These are phyloP conservation scores for Pongo abelii DNA, from an alignment of 2,113 vertebrate genomes.

Conservation along the genomic window DNA sequence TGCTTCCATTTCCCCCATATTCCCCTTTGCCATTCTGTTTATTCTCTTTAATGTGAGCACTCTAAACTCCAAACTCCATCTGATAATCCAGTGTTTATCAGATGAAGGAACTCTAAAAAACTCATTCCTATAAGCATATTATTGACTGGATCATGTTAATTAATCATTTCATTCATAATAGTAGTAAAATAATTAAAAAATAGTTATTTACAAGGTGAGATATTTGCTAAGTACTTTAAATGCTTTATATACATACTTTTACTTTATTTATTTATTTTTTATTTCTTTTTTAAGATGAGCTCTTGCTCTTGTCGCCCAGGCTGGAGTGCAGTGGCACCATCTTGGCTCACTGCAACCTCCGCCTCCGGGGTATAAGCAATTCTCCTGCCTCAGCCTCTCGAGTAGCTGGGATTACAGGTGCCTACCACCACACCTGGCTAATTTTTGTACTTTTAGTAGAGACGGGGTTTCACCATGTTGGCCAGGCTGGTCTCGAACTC, in stretches of 20 bases:
- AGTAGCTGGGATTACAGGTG: too few relatives aligned
- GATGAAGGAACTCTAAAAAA: neutral
- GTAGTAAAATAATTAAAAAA: neutral
- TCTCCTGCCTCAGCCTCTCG: too few relatives aligned
- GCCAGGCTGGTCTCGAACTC: too few relatives aligned
- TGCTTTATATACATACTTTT: neutral
- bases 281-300: too few relatives aligned
- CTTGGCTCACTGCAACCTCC: too few relatives aligned
- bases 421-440: too few relatives aligned
- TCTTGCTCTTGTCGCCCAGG: too few relatives aligned
- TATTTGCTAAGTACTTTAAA: neutral
- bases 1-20: neutral
- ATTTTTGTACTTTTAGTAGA: too few relatives aligned
- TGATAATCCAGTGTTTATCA: neutral
- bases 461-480: too few relatives aligned
- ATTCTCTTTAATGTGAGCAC: neutral
- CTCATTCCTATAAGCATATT: neutral
- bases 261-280: neutral
- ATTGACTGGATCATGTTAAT: neutral
- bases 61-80: neutral
- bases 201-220: neutral
- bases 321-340: too few relatives aligned
- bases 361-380: too few relatives aligned
- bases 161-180: neutral
- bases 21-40: rapidly evolving